Evolutionary conservation across 2,888 invertebrate species (phyloP).

Genomic region (Muschampia plurimacula): DNA sequence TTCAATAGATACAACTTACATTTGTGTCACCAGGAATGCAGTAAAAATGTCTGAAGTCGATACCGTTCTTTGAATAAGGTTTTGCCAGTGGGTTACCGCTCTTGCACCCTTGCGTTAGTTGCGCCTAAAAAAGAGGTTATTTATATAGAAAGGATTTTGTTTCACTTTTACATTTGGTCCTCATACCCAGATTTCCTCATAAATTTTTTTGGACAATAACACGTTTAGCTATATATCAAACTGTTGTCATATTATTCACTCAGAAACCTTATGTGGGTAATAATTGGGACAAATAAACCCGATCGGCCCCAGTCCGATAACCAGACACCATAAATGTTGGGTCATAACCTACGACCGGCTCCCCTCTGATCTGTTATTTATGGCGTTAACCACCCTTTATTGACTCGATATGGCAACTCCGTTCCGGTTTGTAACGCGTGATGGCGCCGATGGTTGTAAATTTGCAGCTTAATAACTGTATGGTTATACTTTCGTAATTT

Average conservation of each 20-base stretch:
- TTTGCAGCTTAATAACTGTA: constrained; percentile 30
- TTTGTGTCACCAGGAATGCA: neutral
- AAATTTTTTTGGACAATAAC: neutral
- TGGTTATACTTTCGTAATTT: constrained; percentile 1
- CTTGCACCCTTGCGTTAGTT: too few species aligned
- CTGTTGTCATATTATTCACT: neutral
- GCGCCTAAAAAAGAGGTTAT: neutral
- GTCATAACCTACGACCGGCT: constrained; percentile 33
- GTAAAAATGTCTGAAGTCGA: neutral
- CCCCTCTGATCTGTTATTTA: constrained; percentile 36
- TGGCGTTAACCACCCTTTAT: constrained; percentile 32
- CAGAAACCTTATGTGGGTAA: neutral
- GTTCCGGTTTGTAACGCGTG: constrained; percentile 32
- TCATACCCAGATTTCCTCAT: neutral
- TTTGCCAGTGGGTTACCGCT: too few species aligned
- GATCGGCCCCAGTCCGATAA: constrained; percentile 28
- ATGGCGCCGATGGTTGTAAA: constrained; percentile 23
- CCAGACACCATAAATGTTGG: constrained; percentile 37
- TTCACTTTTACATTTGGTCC: too few species aligned
- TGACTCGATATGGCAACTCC: constrained; percentile 33
- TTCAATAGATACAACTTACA: neutral
- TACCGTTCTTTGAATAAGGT: neutral
- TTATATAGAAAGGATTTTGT: neutral
- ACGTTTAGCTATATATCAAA: neutral
- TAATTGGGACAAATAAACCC: constrained; percentile 38